These are phyloP conservation scores for Ibycter americanus DNA, from an alignment of 2,797 vertebrate genomes.

Conservation along the genomic window DNA sequence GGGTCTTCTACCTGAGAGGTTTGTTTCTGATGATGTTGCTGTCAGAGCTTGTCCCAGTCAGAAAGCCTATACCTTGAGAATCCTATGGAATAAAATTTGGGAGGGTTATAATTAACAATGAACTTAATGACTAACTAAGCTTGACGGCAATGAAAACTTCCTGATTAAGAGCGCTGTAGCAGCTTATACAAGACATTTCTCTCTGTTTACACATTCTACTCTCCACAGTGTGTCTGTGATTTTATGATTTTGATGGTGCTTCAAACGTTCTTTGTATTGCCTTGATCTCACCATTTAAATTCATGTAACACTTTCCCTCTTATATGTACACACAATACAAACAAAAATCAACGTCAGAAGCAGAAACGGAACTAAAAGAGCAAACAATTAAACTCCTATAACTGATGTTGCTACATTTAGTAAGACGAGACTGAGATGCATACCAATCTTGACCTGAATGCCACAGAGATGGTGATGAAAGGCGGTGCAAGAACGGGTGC, in stretches of 20 bases:
- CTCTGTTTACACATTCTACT: not conserved
- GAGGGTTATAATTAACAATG: not conserved
- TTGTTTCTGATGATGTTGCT: not conserved
- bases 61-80: not conserved
- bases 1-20: not conserved
- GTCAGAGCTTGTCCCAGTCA: not conserved
- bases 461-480: not conserved
- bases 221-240: not conserved
- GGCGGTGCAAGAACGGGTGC: not conserved
- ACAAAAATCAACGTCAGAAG: not conserved
- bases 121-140: not conserved
- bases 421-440: accelerated
- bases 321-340: not conserved
- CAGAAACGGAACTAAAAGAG: not conserved
- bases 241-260: not conserved
- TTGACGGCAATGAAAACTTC: not conserved
- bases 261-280: not conserved
- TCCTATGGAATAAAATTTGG: not conserved
- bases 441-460: not conserved
- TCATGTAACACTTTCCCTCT: not conserved
- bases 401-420: not conserved
- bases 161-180: not conserved
- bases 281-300: not conserved
- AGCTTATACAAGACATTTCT: not conserved
- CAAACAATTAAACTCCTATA: not conserved